phyloP scores from a whole-genome alignment of 2,888 invertebrate genomes.

The Octodonta nipae region DNA sequence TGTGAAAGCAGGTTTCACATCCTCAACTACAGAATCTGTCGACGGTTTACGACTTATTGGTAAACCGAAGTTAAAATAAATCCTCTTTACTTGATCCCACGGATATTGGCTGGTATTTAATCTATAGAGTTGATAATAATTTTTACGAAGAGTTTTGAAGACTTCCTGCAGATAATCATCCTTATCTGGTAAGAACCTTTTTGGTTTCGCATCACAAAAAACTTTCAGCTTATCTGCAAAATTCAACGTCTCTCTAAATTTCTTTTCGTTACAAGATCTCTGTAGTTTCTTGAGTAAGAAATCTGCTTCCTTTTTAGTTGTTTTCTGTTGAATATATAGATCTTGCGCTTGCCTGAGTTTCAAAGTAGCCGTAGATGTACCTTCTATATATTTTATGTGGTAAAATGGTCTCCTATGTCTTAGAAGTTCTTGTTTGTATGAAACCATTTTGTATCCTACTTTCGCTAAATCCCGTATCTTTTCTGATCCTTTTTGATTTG shows the following conservation, averaged over 20 bases:
- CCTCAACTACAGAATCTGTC: neutral
- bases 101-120: neutral
- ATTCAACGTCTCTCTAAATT: neutral
- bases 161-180: neutral
- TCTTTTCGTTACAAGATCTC: neutral
- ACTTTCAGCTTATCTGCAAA: neutral
- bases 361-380: neutral
- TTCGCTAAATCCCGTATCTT: neutral
- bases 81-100: neutral
- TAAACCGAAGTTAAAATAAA: neutral
- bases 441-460: neutral
- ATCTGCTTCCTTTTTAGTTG: neutral
- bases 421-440: neutral
- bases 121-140: neutral
- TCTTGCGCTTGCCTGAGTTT: neutral
- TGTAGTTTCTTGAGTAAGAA: neutral
- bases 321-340: neutral
- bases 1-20: neutral
- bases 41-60: conserved; percentile 1
- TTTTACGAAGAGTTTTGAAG: neutral
- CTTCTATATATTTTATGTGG: neutral
- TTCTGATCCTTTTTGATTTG: neutral
- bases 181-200: conserved; percentile 1
- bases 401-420: neutral
- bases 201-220: neutral